phyloP scores from a whole-genome alignment of 1,140 invertebrate species.

The Zophobas morio region DNA sequence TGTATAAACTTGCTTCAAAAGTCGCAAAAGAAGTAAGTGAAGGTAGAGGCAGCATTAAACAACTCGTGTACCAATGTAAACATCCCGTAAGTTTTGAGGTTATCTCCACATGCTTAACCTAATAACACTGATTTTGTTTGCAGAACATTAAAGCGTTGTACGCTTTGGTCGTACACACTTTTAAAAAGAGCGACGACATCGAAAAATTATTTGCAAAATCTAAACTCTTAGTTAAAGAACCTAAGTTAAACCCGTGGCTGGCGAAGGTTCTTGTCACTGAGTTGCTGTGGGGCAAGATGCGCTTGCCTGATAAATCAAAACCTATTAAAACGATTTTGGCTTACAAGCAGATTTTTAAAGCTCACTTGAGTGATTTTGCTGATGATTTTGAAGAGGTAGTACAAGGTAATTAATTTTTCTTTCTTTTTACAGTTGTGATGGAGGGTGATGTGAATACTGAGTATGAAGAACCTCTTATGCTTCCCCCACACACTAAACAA shows the following conservation, averaged over 20 bases:
- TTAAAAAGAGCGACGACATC: slow-evolving; percentile 77
- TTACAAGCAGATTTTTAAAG: slow-evolving; percentile 74
- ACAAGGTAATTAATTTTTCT: slow-evolving; percentile 56
- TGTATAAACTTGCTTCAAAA: slow-evolving; percentile 81
- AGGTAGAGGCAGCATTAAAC: slow-evolving; percentile 80
- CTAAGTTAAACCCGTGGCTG: slow-evolving; percentile 78
- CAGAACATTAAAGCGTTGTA: slow-evolving; percentile 81
- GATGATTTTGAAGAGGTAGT: not conserved
- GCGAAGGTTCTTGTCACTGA: slow-evolving; percentile 85
- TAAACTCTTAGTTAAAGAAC: slow-evolving; percentile 77
- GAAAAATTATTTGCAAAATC: slow-evolving; percentile 76
- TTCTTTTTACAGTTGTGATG: slow-evolving; percentile 68
- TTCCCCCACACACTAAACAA: slow-evolving; percentile 68
- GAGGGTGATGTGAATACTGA: slow-evolving; percentile 43
- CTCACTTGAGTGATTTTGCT: slow-evolving; percentile 64
- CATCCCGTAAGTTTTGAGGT: slow-evolving; percentile 66
- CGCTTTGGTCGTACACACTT: slow-evolving; percentile 80
- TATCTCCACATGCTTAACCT: slow-evolving; percentile 38
- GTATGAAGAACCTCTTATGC: slow-evolving; percentile 62
- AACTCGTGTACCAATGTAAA: slow-evolving; percentile 78
- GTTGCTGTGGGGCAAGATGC: slow-evolving; percentile 84
- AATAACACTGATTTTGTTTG: slow-evolving; percentile 64
- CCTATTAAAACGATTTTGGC: slow-evolving; percentile 78
- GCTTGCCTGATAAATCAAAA: slow-evolving; percentile 77
- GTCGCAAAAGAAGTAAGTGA: slow-evolving; percentile 77